Evolutionary conservation across 2,113 vertebrate species (phyloP), one percentile per base, ranked within the genome.

Genomic region (Pangasianodon gigas): DNA sequence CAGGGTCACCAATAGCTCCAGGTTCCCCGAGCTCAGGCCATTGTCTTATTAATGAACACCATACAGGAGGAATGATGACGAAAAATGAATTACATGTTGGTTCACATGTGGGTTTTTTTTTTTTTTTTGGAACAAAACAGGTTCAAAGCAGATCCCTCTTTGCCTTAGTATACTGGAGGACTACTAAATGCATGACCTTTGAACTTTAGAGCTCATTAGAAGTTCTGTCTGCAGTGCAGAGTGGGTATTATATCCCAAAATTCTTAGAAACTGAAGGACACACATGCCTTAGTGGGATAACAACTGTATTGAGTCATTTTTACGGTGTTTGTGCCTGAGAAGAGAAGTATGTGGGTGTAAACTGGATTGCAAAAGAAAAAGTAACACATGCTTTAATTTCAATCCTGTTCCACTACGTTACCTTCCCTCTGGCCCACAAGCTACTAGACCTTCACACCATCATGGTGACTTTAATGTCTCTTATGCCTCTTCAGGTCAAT

Each of bases 91-190:
- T 9, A 2, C 16, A 41, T 2, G 32, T 41, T 74, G 32, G 10
- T 77, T 75, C 37, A 41, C 48, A 44, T 41, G 2, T 10, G n/a
- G n/a, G n/a, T 6, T 77, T 1, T 46, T 92, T 89, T 93, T 85
- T 88, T 91, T 85, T 62, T 83, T 80, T 79, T 65, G 88, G 89
- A 86, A 86, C 74, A 60, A 93, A 92, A 93, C 79, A 54, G 51
- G 54, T 85, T 92, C 90, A 92, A 77, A 88, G 44, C 62, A 46
- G 37, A 91, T 84, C 86, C 92, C 89, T 93, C 93, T 90, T 93
- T 94, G 90, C 56, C 74, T 86, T 44, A 60, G 51, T 90, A 91
- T 91, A 93, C 89, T 91, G 41, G 84, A 85, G 13, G n/a, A 19
- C 54, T 54, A 48, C 19, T 26, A 7, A 77, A 67, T 65, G 60